These are phyloP conservation scores for Anolis sagrei DNA, from an alignment of 2,113 vertebrate species.

Conservation along the genomic window DNA sequence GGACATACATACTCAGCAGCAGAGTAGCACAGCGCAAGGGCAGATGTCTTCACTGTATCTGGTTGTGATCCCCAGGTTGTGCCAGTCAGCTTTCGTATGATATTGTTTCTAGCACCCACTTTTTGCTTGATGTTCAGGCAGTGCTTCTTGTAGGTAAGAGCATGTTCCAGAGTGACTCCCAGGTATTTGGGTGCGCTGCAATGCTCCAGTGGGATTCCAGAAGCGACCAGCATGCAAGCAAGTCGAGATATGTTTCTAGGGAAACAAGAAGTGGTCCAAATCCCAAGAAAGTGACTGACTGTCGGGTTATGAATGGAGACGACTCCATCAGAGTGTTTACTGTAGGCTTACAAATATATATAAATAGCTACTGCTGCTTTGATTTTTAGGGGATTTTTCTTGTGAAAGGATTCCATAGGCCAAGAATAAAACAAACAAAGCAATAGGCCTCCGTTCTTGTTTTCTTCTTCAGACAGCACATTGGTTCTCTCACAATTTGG, in stretches of 20 bases:
- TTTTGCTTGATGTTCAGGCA: too few relatives aligned
- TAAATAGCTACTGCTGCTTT: constrained; percentile 84
- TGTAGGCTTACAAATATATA: constrained; percentile 73
- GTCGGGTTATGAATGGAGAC: constrained; percentile 80
- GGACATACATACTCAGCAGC: too few relatives aligned
- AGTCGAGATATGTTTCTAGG: constrained; percentile 68
- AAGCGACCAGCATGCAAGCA: constrained; percentile 34
- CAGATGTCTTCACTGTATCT: too few relatives aligned
- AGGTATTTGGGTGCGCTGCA: too few relatives aligned
- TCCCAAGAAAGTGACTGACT: constrained; percentile 83
- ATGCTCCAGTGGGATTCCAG: too few relatives aligned
- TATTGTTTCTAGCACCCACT: too few relatives aligned
- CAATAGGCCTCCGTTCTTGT: constrained; percentile 63
- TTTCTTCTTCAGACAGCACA: constrained; percentile 29
- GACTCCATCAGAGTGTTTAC: constrained; percentile 79
- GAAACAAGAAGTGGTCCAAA: constrained; percentile 79
- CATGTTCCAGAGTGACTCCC: too few relatives aligned
- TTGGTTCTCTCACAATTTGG: constrained; percentile 27
- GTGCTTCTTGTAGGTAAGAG: too few relatives aligned
- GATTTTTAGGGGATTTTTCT: constrained; percentile 56
- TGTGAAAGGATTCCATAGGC: constrained; percentile 79
- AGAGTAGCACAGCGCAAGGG: too few relatives aligned
- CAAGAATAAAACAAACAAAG: constrained; percentile 82
- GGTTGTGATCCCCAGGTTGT: too few relatives aligned
- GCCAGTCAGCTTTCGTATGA: too few relatives aligned